A percentile compares a stretch with the other conserved stretches of the same genome.
Conservation (phyloP, 2,888 invertebrate species). For the Cacoxenus indagator region DNA sequence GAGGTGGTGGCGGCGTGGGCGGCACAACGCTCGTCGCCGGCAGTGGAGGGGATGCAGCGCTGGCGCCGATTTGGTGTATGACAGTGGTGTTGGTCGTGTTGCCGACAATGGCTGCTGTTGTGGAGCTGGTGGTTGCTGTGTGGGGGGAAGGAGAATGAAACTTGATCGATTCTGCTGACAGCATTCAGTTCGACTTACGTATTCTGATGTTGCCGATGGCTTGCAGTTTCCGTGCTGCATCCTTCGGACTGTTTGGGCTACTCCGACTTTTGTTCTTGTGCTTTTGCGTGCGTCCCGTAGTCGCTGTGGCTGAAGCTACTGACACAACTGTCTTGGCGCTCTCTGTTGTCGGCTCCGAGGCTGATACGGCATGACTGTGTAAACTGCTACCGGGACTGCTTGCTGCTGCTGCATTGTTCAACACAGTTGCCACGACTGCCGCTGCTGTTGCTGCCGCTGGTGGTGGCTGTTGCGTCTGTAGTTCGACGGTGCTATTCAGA, state of each 20-base stretch:
- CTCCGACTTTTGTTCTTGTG: conserved; percentile 55
- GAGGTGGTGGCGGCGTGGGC: conserved; percentile 65
- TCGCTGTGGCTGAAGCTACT: conserved; percentile 38
- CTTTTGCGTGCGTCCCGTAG: conserved; percentile 46
- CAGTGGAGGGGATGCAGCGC: conserved; percentile 28
- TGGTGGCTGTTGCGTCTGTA: conserved; percentile 37
- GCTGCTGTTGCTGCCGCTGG: conserved; percentile 36
- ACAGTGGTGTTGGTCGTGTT: background rate
- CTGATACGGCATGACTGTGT: conserved; percentile 41
- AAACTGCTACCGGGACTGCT: conserved; percentile 23
- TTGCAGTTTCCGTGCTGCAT: conserved; percentile 37
- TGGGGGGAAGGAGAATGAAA: conserved; percentile 20
- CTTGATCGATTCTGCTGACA: conserved; percentile 18
- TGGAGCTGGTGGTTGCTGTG: conserved; percentile 8
- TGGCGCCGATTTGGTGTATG: background rate
- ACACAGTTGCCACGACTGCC: conserved; percentile 35
- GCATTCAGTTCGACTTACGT: conserved; percentile 41
- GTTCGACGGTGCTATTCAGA: conserved; percentile 73
- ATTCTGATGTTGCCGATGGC: conserved; percentile 60
- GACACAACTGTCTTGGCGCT: conserved; percentile 41
- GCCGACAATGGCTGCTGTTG: conserved; percentile 9
- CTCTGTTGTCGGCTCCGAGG: conserved; percentile 30
- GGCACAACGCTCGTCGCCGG: conserved; percentile 41
- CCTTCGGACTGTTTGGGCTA: conserved; percentile 61
- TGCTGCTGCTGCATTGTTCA: conserved; percentile 37